These are phyloP conservation scores for Equus przewalskii DNA, from an alignment of 2,113 vertebrate species.

Conservation along the genomic window DNA sequence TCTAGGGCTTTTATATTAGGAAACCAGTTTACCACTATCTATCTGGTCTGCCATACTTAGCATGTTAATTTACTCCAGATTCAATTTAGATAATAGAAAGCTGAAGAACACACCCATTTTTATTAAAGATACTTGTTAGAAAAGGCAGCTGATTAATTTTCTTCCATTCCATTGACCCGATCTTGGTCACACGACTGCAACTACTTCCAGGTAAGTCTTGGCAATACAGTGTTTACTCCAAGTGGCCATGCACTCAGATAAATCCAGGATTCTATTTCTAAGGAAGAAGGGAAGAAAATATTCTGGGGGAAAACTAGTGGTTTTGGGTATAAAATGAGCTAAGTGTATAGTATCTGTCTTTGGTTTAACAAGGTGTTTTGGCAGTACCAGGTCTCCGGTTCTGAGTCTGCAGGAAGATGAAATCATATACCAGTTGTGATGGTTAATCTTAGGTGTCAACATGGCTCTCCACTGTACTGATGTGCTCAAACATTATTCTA, in stretches of 20 bases:
- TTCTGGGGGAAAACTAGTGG: background rate
- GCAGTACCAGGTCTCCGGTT: background rate
- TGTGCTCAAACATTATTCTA: background rate
- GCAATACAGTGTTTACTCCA: background rate
- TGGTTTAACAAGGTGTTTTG: background rate
- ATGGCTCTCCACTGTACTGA: background rate
- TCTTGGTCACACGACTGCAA: background rate
- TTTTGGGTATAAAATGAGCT: background rate
- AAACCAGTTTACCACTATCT: background rate
- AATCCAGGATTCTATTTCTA: background rate
- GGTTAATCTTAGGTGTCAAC: background rate
- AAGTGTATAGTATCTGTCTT: background rate
- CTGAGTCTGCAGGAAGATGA: background rate
- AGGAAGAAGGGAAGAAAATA: background rate
- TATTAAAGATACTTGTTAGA: background rate
- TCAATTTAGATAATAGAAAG: background rate
- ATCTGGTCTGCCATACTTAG: background rate
- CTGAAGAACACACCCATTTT: accelerated
- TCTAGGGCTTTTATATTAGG: background rate
- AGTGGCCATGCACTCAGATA: background rate
- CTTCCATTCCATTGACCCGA: background rate
- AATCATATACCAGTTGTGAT: background rate
- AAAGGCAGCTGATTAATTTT: background rate
- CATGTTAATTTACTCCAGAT: background rate
- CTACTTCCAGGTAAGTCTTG: background rate